Percentiles rank a stretch among this genome's conserved stretches.
Conservation (phyloP, 2,888 invertebrate genomes). For the Hetaerina titia region DNA sequence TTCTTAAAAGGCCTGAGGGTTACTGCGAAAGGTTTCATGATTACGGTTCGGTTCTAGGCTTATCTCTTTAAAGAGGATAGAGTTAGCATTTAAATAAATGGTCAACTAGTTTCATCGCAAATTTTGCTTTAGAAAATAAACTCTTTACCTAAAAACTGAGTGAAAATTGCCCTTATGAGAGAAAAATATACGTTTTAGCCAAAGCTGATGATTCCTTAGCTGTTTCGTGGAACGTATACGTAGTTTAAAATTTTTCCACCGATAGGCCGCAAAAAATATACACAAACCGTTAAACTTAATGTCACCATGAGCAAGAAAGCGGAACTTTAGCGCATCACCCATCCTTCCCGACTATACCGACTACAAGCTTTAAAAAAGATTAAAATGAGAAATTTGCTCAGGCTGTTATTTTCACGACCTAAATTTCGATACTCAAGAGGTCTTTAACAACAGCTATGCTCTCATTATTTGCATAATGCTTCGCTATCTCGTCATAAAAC, state of each 20-base stretch:
- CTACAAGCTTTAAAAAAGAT: background rate
- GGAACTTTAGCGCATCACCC: background rate
- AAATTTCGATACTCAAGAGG: background rate
- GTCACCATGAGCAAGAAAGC: background rate
- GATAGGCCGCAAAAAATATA: background rate
- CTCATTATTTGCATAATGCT: background rate
- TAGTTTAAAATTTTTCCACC: background rate
- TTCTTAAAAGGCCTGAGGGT: too few relatives aligned
- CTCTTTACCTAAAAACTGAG: too few relatives aligned
- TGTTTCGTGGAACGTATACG: too few relatives aligned
- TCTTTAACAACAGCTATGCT: background rate
- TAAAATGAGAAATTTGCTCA: background rate
- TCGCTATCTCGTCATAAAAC: background rate
- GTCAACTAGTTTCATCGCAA: too few relatives aligned
- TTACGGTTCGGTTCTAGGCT: too few relatives aligned
- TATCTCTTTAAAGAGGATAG: too few relatives aligned
- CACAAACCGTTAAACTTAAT: background rate
- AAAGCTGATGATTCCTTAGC: too few relatives aligned
- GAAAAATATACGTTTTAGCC: too few relatives aligned
- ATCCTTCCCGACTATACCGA: background rate
- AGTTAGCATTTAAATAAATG: too few relatives aligned
- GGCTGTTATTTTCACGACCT: background rate
- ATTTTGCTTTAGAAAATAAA: too few relatives aligned
- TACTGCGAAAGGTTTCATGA: too few relatives aligned
- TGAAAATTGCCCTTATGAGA: too few relatives aligned